phyloP scores from a whole-genome alignment of 2,888 invertebrate genomes.

The Sycophila texana region DNA sequence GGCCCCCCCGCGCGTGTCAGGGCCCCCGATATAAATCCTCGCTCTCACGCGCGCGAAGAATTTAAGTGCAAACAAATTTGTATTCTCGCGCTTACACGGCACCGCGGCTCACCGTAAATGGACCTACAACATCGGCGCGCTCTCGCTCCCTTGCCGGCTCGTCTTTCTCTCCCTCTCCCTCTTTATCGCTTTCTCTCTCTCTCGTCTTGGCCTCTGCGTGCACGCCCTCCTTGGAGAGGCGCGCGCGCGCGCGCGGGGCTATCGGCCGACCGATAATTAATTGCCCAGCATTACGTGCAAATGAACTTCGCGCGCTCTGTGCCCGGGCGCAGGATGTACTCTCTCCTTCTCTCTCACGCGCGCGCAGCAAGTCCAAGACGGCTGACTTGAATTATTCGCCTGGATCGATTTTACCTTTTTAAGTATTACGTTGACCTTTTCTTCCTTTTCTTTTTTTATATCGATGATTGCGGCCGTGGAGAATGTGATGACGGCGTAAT shows the following conservation, averaged over 20 bases:
- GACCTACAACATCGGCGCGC: slow-evolving; percentile 67
- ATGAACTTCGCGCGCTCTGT: slow-evolving; percentile 64
- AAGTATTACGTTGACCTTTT: not conserved
- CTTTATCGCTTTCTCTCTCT: slow-evolving; percentile 28
- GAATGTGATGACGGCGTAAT: no score
- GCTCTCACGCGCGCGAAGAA: slow-evolving; percentile 63
- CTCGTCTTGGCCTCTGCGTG: not conserved
- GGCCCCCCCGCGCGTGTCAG: slow-evolving; percentile 38
- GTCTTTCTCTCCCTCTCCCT: slow-evolving; percentile 42
- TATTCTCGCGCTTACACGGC: slow-evolving; percentile 72
- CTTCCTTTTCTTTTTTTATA: not conserved
- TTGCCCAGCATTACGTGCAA: slow-evolving; percentile 68
- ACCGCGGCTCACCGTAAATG: slow-evolving; percentile 72
- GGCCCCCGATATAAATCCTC: slow-evolving; percentile 64
- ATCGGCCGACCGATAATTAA: slow-evolving; percentile 66
- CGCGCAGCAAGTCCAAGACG: not conserved
- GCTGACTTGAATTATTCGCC: slow-evolving; percentile 13
- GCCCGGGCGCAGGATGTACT: not conserved
- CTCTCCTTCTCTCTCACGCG: not conserved
- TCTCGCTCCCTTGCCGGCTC: slow-evolving; percentile 23
- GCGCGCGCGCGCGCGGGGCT: slow-evolving; percentile 20
- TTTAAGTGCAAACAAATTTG: slow-evolving; percentile 75
- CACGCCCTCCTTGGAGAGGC: not conserved
- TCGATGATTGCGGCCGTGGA: no score
- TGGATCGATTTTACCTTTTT: slow-evolving; percentile 1